phyloP scores from a whole-genome alignment of 2,797 vertebrate species.

The Paramormyrops hopkinsi region DNA sequence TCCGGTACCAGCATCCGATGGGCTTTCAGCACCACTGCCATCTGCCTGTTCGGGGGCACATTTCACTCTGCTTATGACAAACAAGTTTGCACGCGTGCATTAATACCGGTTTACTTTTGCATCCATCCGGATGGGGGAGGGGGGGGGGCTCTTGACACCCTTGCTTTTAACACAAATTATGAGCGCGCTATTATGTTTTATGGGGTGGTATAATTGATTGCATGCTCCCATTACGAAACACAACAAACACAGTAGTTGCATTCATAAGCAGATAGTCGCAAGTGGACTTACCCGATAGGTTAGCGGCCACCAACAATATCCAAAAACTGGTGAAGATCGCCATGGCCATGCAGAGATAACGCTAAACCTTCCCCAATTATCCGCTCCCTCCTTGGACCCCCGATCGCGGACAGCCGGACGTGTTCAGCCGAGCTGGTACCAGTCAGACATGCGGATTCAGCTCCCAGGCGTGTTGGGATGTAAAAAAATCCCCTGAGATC shows the following conservation, averaged over 20 bases:
- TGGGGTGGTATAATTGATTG: neutral
- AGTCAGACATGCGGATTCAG: conserved; percentile 50
- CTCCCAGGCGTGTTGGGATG: conserved; percentile 20
- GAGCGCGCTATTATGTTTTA: neutral
- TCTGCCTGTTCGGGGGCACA: conserved; percentile 52
- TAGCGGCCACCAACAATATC: conserved; percentile 59
- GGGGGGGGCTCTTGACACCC: neutral
- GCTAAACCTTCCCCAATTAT: conserved; percentile 50
- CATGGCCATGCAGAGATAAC: conserved; percentile 49
- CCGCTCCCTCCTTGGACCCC: conserved; percentile 41
- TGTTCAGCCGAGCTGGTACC: conserved; percentile 56
- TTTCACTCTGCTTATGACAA: conserved; percentile 29
- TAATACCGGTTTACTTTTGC: neutral
- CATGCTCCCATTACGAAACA: neutral
- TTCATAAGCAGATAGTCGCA: neutral
- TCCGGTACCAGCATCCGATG: neutral
- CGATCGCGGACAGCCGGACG: conserved; percentile 35
- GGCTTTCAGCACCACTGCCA: conserved; percentile 52
- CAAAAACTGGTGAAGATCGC: conserved; percentile 57
- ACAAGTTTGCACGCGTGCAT: conserved; percentile 2
- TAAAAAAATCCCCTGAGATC: neutral
- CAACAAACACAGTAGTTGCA: neutral
- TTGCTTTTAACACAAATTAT: neutral
- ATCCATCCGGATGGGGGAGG: neutral
- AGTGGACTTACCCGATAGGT: conserved; percentile 57